Evolutionary conservation across 2,113 vertebrate species (phyloP).

Genomic region (Cavia aperea): DNA sequence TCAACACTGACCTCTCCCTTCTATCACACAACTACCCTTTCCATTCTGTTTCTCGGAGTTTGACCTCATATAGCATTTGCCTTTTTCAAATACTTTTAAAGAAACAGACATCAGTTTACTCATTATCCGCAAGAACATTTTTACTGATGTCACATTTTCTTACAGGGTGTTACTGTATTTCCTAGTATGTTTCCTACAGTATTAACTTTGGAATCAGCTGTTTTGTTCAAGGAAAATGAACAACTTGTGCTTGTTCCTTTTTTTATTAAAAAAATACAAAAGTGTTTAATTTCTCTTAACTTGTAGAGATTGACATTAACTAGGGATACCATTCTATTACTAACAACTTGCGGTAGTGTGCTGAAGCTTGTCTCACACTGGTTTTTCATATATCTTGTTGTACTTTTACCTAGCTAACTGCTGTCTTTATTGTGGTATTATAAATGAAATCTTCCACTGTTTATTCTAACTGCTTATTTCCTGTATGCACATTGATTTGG

Average conservation of each 20-base stretch:
- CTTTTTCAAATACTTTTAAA: neutral
- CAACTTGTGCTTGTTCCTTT: neutral
- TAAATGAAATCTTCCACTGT: neutral
- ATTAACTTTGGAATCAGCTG: neutral
- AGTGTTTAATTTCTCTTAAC: neutral
- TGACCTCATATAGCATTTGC: neutral
- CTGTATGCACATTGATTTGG: neutral
- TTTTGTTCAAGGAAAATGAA: neutral
- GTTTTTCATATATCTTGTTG: neutral
- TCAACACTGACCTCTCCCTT: no score
- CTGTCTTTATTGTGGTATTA: no score
- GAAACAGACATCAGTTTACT: neutral
- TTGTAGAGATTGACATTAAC: neutral
- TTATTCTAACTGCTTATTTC: neutral
- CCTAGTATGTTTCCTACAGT: neutral
- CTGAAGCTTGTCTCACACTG: neutral
- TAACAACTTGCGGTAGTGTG: neutral
- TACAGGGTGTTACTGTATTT: neutral
- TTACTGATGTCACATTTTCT: neutral
- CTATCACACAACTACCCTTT: no score
- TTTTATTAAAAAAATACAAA: no score
- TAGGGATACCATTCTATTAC: neutral
- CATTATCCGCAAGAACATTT: neutral
- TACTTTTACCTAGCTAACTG: neutral
- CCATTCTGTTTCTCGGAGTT: neutral